A percentile compares a stretch with the other conserved stretches of the same genome.
Evolutionary conservation across 2,888 invertebrate genomes (phyloP).

Genomic region (Andrena flavipes): DNA sequence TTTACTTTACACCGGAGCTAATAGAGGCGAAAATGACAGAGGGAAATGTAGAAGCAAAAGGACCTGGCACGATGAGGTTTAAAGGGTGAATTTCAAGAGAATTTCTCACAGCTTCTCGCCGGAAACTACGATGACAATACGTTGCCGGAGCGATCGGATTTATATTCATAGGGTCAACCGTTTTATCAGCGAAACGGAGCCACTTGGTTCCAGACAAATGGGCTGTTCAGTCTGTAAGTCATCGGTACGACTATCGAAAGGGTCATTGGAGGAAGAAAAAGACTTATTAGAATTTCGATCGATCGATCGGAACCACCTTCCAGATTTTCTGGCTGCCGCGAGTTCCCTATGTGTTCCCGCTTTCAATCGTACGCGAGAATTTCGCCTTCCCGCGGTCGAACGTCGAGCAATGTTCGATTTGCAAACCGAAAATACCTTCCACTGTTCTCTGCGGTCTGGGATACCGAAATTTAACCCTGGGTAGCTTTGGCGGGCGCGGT

Average conservation of each 20-base stretch:
- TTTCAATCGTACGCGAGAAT: slow-evolving; percentile 53
- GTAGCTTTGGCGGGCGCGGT: slow-evolving; percentile 28
- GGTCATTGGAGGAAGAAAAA: slow-evolving; percentile 44
- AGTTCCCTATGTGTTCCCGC: background rate
- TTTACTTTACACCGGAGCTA: background rate
- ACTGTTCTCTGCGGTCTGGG: slow-evolving; percentile 6
- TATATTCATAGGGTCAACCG: slow-evolving; percentile 57
- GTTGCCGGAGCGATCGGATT: slow-evolving; percentile 14
- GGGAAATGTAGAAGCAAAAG: background rate
- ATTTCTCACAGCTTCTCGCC: slow-evolving; percentile 45
- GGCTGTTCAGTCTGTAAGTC: slow-evolving; percentile 27
- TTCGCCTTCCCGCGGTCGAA: slow-evolving; percentile 44
- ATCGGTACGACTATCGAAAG: slow-evolving; percentile 7
- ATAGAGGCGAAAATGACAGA: background rate
- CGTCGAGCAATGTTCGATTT: slow-evolving; percentile 44
- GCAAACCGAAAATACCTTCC: slow-evolving; percentile 51
- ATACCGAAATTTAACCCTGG: slow-evolving; percentile 43
- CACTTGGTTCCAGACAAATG: slow-evolving; percentile 51
- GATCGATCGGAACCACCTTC: slow-evolving; percentile 43
- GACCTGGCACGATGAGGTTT: background rate
- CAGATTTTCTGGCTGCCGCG: slow-evolving; percentile 38
- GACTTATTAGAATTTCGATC: slow-evolving; percentile 63
- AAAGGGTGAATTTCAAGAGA: slow-evolving; percentile 30
- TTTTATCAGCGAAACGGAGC: slow-evolving; percentile 47
- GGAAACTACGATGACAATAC: slow-evolving; percentile 8